A percentile compares a stretch with the other conserved stretches of the same genome.
These are phyloP conservation scores for Pogonocichla stellata DNA, from an alignment of 2,113 vertebrate genomes.

Conservation along the genomic window DNA sequence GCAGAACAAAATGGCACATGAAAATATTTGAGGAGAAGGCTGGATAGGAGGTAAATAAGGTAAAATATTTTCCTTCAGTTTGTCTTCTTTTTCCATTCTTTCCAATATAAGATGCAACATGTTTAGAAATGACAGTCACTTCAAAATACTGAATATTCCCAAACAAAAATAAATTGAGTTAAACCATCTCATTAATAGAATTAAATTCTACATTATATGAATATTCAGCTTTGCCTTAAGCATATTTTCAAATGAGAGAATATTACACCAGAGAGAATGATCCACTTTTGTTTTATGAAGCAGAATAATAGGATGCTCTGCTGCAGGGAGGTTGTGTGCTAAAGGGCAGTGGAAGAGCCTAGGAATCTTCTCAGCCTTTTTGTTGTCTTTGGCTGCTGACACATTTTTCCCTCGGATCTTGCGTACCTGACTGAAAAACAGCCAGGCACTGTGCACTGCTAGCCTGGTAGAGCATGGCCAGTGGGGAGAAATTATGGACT, in stretches of 20 bases:
- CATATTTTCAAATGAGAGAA: background rate
- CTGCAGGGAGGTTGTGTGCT: background rate
- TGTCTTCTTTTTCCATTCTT: background rate
- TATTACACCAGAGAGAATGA: background rate
- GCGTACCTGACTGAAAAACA: background rate
- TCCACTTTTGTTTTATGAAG: background rate
- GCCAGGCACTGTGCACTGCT: background rate
- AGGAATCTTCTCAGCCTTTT: background rate
- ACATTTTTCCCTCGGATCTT: background rate
- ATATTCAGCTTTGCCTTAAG: background rate
- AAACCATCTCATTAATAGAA: background rate
- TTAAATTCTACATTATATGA: background rate
- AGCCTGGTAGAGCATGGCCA: background rate
- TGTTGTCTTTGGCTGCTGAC: background rate
- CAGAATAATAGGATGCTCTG: background rate
- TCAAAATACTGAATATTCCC: background rate
- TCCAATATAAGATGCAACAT: background rate
- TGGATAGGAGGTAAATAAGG: background rate
- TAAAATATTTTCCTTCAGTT: background rate
- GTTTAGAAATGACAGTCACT: background rate
- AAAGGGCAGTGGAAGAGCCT: background rate
- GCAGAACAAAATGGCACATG: background rate
- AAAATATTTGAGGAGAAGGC: background rate
- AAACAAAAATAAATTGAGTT: background rate
- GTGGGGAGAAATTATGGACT: background rate